A percentile compares a stretch with the other conserved stretches of the same genome.
phyloP scores from a whole-genome alignment of 1,140 invertebrate genomes.

The Formica exsecta region DNA sequence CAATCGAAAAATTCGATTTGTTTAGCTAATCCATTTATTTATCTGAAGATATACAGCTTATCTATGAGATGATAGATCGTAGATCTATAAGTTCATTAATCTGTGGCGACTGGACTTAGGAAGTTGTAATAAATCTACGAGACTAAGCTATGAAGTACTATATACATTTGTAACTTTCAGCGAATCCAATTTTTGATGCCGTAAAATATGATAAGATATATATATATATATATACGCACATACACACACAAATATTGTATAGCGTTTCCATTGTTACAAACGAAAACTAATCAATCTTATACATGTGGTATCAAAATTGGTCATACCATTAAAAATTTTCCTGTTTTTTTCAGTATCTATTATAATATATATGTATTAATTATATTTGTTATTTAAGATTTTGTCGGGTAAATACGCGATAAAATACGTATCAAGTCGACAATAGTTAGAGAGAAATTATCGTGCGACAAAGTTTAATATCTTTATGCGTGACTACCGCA shows the following conservation, averaged over 20 bases:
- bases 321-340: neutral
- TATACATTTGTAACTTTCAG: neutral
- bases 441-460: slow-evolving; percentile 1
- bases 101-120: neutral
- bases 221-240: neutral
- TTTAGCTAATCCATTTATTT: slow-evolving; percentile 9
- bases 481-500: slow-evolving; percentile 2
- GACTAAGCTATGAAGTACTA: neutral
- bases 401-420: neutral
- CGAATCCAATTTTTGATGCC: neutral
- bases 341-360: neutral
- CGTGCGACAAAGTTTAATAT: slow-evolving; percentile 24
- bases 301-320: neutral
- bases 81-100: slow-evolving; percentile 8
- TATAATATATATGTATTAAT: neutral
- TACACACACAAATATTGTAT: neutral
- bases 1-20: neutral
- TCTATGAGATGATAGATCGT: neutral
- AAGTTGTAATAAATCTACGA: neutral
- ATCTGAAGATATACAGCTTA: neutral
- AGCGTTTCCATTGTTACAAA: neutral
- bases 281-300: neutral
- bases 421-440: neutral
- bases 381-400: neutral
- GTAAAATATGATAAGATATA: neutral